Percentiles rank a stretch among this genome's conserved stretches.
These are phyloP conservation scores for Eudasyphora cyanicolor DNA, from an alignment of 2,888 invertebrate genomes.

Conservation along the genomic window DNA sequence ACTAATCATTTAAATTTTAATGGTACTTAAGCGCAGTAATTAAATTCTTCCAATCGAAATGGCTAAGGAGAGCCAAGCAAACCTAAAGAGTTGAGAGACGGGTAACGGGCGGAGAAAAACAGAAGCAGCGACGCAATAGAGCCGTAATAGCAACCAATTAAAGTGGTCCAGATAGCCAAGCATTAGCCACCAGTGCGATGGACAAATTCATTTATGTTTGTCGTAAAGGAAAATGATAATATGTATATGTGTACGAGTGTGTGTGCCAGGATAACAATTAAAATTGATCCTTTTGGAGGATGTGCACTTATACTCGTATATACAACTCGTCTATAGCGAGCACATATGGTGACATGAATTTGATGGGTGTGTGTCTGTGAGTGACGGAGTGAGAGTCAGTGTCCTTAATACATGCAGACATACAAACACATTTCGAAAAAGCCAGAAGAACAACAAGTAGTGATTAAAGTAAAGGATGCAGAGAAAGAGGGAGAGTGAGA, in stretches of 20 bases:
- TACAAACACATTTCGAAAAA: neutral
- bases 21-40: slow-evolving; percentile 48
- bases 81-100: too few species aligned
- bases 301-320: neutral
- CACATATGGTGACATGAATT: too few species aligned
- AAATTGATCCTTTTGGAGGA: neutral
- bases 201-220: too few species aligned
- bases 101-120: slow-evolving; percentile 27
- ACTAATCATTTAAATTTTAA: slow-evolving; percentile 40
- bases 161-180: slow-evolving; percentile 49
- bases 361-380: too few species aligned
- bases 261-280: neutral
- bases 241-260: neutral
- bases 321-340: too few species aligned
- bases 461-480: neutral
- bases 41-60: slow-evolving; percentile 26
- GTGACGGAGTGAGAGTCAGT: too few species aligned
- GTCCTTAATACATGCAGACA: too few species aligned
- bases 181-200: neutral
- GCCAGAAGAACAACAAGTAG: neutral
- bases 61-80: neutral
- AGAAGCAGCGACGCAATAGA: slow-evolving; percentile 35
- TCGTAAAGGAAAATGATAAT: too few species aligned
- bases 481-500: neutral
- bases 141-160: slow-evolving; percentile 63